Evolutionary conservation across 1,140 invertebrate species (phyloP), one percentile per base, ranked within the genome.

Genomic region (Nasonia longicornis): DNA sequence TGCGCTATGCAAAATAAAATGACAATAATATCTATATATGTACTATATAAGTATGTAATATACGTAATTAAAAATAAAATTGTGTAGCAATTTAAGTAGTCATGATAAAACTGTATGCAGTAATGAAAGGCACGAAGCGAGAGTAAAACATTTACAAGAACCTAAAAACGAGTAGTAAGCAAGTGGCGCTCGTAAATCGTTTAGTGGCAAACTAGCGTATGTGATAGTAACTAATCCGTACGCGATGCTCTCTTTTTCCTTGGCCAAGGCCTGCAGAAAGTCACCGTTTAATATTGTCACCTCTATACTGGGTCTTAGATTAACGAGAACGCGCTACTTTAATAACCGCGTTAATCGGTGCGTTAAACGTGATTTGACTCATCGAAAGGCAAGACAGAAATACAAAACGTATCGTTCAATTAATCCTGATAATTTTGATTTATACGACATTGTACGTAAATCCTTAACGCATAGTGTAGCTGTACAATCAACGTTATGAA

Each of bases 121-220:
- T n/a, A 42, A 66, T 78, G 58, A 63, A 64, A 82, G 77, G 77
- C 81, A 75, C 72, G 63, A 82, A 82, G 64, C 80, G 31, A 58
- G 31, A 73, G 63, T 64, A 82, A 67, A 78, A 74, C 22, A 38
- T 82, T 45, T 31, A 48, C 26, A 52, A 70, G 70, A 82, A 74
- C 26, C 75, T 78, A 74, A 74, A 77, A 77, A 78, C 76, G 80
- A 82, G 70, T 74, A 78, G 77, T 79, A 82, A 82, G 64, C 69
- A 79, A 70, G 29, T 70, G 70, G 67, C 81, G 67, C 81, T 82
- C 76, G 75, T 82, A 82, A 82, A 79, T 82, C 63, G 70, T 79
- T 82, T 82, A 82, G 76, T 85, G 80, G 84, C 70, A 82, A 85
- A 84, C 83, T 83, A 85, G 83, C 84, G 83, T 85, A 87, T 85